Percentiles rank a stretch among this genome's conserved stretches.
phyloP scores from a whole-genome alignment of 2,888 invertebrate species.

The Arrhopalites spinosus region DNA sequence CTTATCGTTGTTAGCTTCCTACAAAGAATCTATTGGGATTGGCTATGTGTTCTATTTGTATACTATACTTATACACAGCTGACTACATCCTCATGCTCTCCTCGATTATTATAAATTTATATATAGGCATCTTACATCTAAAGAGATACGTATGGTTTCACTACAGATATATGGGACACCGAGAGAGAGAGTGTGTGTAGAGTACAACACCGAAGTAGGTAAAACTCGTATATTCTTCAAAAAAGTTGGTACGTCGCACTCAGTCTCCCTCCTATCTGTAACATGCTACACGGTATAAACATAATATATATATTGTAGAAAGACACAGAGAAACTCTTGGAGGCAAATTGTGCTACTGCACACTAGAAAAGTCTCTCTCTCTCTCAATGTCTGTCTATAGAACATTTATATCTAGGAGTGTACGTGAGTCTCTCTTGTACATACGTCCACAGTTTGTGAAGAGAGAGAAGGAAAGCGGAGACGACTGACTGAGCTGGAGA shows the following conservation, averaged over 20 bases:
- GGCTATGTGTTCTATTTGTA: not conserved
- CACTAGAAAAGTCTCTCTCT: not conserved
- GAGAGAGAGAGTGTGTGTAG: slow-evolving; percentile 10
- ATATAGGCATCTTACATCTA: not conserved
- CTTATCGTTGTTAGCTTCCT: not conserved
- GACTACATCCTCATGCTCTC: slow-evolving; percentile 3
- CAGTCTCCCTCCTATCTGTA: too few species aligned
- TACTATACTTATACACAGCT: slow-evolving; percentile 3
- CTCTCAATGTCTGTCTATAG: not conserved
- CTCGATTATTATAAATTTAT: not conserved
- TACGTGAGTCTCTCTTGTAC: not conserved
- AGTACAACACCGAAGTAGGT: slow-evolving; percentile 23
- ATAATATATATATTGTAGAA: slow-evolving; percentile 10
- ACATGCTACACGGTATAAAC: not conserved
- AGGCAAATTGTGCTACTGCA: not conserved
- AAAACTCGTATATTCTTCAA: slow-evolving; percentile 17
- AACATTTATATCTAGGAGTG: too few species aligned
- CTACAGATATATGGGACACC: not conserved
- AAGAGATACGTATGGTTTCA: not conserved
- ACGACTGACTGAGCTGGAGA: slow-evolving; percentile 34
- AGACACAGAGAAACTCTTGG: not conserved
- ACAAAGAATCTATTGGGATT: not conserved
- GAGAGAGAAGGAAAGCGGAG: slow-evolving; percentile 13
- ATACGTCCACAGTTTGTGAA: not conserved
- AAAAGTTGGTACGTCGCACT: not conserved